These are phyloP conservation scores for Sceloporus tristichus DNA, from an alignment of 2,113 vertebrate species.

Conservation along the genomic window DNA sequence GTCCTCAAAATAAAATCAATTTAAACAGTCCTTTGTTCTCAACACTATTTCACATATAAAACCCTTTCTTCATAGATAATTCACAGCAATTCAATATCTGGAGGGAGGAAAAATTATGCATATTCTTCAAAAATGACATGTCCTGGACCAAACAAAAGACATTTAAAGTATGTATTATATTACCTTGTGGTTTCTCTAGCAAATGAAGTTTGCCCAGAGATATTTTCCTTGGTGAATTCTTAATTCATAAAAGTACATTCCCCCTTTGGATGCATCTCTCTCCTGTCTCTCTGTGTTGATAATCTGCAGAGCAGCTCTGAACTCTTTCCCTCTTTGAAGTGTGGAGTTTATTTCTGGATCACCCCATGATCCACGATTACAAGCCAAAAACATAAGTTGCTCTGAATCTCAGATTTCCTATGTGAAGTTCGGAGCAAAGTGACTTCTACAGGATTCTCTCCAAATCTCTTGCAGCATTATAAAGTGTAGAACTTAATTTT, in stretches of 20 bases:
- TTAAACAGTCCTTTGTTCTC: neutral
- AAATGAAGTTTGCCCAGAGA: slow-evolving; percentile 36
- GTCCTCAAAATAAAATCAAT: too few relatives aligned
- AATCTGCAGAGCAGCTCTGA: slow-evolving; percentile 77
- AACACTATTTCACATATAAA: neutral
- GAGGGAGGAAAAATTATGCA: neutral
- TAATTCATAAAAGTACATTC: slow-evolving; percentile 69
- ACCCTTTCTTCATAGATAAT: slow-evolving; percentile 28
- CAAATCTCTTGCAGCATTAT: slow-evolving; percentile 57
- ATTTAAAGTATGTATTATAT: slow-evolving; percentile 71
- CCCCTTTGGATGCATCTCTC: slow-evolving; percentile 62
- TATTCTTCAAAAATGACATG: neutral
- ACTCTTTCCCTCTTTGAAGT: slow-evolving; percentile 75
- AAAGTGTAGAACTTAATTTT: slow-evolving; percentile 60
- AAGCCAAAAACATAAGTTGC: slow-evolving; percentile 82
- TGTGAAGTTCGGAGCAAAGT: slow-evolving; percentile 64
- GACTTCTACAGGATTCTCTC: slow-evolving; percentile 56
- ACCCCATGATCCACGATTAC: slow-evolving; percentile 81
- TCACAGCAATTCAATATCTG: slow-evolving; percentile 14
- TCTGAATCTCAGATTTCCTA: slow-evolving; percentile 83
- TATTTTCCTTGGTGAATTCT: slow-evolving; percentile 62
- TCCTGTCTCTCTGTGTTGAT: slow-evolving; percentile 72
- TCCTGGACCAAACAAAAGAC: slow-evolving; percentile 32
- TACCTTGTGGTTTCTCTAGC: slow-evolving; percentile 78
- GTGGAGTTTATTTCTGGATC: slow-evolving; percentile 85